Percentiles rank a stretch among this genome's conserved stretches.
Conservation (phyloP, 2,797 vertebrate genomes). For the Acanthurus leucopareius region DNA sequence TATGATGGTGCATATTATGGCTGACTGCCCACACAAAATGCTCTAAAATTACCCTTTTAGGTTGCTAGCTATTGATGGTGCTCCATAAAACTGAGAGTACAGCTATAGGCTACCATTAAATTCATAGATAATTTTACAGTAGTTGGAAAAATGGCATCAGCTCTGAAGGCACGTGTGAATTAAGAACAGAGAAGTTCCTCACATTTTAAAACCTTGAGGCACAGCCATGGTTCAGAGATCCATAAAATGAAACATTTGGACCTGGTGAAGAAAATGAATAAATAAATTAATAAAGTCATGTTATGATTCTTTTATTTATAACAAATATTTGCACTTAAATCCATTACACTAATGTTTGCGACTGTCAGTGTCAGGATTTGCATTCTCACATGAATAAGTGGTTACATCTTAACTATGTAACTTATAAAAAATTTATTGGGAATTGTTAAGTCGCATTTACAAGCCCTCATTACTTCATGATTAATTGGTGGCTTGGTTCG, state of each 20-base stretch:
- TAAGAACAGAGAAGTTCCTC: conserved; percentile 57
- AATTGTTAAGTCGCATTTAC: too few species aligned
- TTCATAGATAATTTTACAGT: conserved; percentile 67
- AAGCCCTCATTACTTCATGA: too few species aligned
- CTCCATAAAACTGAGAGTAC: conserved; percentile 59
- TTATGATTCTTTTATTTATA: conserved; percentile 57
- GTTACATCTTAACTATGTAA: too few species aligned
- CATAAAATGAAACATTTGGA: conserved; percentile 65
- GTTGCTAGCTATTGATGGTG: conserved; percentile 52
- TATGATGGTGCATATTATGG: conserved; percentile 23
- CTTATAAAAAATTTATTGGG: too few species aligned
- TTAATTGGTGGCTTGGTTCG: too few species aligned
- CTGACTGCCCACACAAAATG: conserved; percentile 38
- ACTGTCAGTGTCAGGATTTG: conserved; percentile 55
- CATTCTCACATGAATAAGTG: conserved; percentile 32
- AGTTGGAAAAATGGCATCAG: conserved; percentile 39
- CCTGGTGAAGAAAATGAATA: conserved; percentile 15
- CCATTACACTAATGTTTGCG: conserved; percentile 69
- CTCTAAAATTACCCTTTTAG: conserved; percentile 42
- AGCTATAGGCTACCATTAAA: conserved; percentile 55
- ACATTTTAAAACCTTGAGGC: conserved; percentile 54
- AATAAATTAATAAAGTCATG: conserved; percentile 15
- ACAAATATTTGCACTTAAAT: conserved; percentile 70
- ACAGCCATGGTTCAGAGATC: conserved; percentile 48
- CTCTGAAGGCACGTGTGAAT: conserved; percentile 65